phyloP scores from a whole-genome alignment of 2,797 vertebrate species.

The Meriones psammophilus region DNA sequence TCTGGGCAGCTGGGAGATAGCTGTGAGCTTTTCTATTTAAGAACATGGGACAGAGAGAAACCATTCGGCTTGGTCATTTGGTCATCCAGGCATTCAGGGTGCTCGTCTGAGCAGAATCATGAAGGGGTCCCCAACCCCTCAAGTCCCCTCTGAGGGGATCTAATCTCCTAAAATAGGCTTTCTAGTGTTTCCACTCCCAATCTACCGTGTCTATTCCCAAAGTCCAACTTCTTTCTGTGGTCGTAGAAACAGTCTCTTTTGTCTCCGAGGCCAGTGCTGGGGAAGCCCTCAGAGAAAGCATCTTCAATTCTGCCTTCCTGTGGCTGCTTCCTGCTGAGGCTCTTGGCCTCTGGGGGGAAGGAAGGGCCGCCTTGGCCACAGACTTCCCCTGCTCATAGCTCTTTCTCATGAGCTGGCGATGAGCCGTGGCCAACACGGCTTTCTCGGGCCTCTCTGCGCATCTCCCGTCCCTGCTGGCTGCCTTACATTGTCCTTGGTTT shows the following conservation, averaged over 20 bases:
- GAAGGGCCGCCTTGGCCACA: background rate
- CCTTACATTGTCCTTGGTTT: background rate
- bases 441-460: background rate
- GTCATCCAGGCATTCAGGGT: background rate
- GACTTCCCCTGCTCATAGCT: background rate
- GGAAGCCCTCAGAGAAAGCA: background rate
- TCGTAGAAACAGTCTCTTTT: conserved; percentile 5
- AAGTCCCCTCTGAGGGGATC: background rate
- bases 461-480: background rate
- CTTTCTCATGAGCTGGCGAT: background rate
- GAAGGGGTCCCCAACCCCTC: background rate
- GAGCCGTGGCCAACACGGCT: background rate
- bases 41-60: background rate
- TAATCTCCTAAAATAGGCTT: background rate
- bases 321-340: background rate
- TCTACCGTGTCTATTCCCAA: too few species aligned
- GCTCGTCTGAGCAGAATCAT: background rate
- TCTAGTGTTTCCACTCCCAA: background rate
- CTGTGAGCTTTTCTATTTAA: background rate
- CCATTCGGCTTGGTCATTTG: background rate
- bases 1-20: background rate
- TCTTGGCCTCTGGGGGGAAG: background rate
- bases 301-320: background rate
- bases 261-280: background rate
- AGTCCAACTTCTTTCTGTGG: background rate